phyloP scores from a whole-genome alignment of 2,888 invertebrate genomes.

The Dasysyrphus albostriatus region DNA sequence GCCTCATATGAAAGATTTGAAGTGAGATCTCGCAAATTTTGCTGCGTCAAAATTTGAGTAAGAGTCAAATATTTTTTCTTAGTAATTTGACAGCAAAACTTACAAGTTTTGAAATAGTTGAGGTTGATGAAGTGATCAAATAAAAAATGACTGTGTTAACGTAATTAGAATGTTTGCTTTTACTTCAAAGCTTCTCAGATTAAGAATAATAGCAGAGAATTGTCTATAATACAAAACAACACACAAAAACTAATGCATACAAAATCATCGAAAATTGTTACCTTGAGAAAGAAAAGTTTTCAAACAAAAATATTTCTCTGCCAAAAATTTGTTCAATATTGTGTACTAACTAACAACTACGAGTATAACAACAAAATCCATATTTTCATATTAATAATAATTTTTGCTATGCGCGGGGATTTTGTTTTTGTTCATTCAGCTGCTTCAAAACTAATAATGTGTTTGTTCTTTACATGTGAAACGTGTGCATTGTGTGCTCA shows the following conservation, averaged over 20 bases:
- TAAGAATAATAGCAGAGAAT: no score
- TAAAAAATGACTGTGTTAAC: no score
- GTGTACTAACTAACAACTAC: conserved; percentile 1
- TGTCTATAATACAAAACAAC: background rate
- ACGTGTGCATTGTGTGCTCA: conserved; percentile 64
- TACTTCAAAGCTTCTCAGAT: no score
- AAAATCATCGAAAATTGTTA: conserved; percentile 1
- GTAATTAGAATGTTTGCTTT: no score
- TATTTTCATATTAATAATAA: conserved; percentile 2
- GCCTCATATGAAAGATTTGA: no score
- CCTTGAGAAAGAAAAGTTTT: background rate
- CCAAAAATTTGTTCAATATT: background rate
- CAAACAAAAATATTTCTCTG: background rate
- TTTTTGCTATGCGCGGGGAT: conserved; percentile 20
- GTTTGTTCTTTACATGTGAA: conserved; percentile 54
- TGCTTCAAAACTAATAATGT: conserved; percentile 22
- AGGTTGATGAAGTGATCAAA: no score
- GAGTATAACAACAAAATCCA: conserved; percentile 34
- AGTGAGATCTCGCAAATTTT: no score
- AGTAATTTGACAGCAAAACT: no score
- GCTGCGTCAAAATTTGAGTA: no score
- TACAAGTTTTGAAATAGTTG: no score
- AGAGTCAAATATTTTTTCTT: no score
- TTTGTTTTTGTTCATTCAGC: conserved; percentile 26
- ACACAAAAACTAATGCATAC: conserved; percentile 4